Percentiles rank a stretch among this genome's conserved stretches.
Conservation (phyloP, 2,113 vertebrate genomes). For the Australoheros scitulus region DNA sequence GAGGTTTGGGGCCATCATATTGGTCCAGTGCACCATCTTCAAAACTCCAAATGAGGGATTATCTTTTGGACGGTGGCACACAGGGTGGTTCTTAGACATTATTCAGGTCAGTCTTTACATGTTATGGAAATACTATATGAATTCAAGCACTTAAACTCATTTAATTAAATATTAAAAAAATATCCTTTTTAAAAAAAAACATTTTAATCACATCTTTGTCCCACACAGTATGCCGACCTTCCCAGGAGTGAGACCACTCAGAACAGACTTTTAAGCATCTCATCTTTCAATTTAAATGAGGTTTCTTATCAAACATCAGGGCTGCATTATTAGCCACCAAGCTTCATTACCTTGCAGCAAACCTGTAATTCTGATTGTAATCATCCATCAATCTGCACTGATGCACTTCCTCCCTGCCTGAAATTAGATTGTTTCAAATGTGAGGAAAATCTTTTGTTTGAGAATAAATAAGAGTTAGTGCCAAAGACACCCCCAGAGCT, state of each 20-base stretch:
- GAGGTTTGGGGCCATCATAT: background rate
- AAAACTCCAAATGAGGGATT: background rate
- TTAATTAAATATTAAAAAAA: background rate
- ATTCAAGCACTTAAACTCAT: background rate
- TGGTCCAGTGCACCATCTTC: background rate
- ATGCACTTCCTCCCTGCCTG: constrained; percentile 3
- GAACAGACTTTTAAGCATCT: background rate
- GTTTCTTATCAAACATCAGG: constrained; percentile 39
- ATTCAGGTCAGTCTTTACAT: too few species aligned
- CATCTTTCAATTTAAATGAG: constrained; percentile 40
- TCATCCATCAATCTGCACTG: constrained; percentile 39
- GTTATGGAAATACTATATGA: background rate
- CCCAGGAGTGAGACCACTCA: background rate
- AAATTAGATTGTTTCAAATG: background rate
- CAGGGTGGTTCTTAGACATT: background rate
- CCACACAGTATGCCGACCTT: background rate
- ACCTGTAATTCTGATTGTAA: constrained; percentile 53
- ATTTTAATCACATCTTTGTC: background rate
- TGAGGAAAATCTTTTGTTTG: constrained; percentile 15
- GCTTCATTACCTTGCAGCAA: constrained; percentile 49
- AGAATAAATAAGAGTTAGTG: constrained; percentile 18
- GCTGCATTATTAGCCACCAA: constrained; percentile 21
- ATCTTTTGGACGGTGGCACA: background rate
- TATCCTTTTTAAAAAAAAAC: background rate
- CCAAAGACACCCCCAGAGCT: constrained; percentile 5